A percentile compares a stretch with the other conserved stretches of the same genome.
These are phyloP conservation scores for Linepithema humile DNA, from an alignment of 1,140 invertebrate species.

Conservation along the genomic window DNA sequence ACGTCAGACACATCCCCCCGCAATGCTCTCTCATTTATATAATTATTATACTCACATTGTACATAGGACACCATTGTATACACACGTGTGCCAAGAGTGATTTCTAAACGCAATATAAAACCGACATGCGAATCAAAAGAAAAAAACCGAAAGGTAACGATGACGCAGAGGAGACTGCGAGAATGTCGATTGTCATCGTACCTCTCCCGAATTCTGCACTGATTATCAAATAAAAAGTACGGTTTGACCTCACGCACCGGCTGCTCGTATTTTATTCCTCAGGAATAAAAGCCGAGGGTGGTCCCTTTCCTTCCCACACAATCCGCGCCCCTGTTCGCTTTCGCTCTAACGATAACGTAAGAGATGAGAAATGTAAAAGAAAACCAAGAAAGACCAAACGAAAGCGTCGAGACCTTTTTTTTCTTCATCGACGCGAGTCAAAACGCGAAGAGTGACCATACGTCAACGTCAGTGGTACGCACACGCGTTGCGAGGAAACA, in stretches of 20 bases:
- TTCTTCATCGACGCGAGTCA: constrained; percentile 5
- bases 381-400: constrained; percentile 25
- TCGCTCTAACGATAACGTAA: constrained; percentile 18
- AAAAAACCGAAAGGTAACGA: background rate
- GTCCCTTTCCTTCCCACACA: background rate
- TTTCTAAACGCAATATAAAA: constrained; percentile 47
- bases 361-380: background rate
- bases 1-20: background rate
- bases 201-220: constrained; percentile 32
- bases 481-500: constrained; percentile 5
- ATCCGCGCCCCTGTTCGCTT: constrained; percentile 25
- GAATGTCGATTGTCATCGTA: constrained; percentile 22
- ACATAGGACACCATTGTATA: constrained; percentile 37
- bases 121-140: constrained; percentile 28
- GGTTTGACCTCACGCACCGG: constrained; percentile 27
- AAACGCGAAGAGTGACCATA: constrained; percentile 9
- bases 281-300: constrained; percentile 46
- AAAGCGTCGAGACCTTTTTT: background rate
- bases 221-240: constrained; percentile 47
- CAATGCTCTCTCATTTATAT: constrained; percentile 33
- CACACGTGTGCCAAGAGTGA: constrained; percentile 5
- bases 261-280: constrained; percentile 52
- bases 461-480: constrained; percentile 8
- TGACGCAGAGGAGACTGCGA: constrained; percentile 5
- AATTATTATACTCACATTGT: constrained; percentile 31